These are phyloP conservation scores for Pipistrellus pipistrellus DNA, from an alignment of 2,797 vertebrate genomes.

Conservation along the genomic window DNA sequence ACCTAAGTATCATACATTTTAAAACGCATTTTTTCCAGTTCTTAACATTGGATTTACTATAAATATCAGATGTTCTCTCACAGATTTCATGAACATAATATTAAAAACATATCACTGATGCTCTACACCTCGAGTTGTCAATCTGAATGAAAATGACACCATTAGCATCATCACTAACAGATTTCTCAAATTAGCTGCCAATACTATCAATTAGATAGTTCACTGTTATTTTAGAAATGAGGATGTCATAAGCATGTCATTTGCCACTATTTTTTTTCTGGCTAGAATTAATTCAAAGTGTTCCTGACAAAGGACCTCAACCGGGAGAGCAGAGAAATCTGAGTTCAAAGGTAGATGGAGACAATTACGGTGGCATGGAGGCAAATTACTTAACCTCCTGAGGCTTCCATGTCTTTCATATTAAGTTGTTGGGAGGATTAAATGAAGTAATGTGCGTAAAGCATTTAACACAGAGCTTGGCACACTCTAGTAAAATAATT, in stretches of 20 bases:
- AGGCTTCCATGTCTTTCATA: constrained; percentile 8
- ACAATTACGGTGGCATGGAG: not conserved
- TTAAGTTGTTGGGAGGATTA: constrained; percentile 6
- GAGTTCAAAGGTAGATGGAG: constrained; percentile 38
- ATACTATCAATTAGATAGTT: constrained; percentile 78
- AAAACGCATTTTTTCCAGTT: constrained; percentile 57
- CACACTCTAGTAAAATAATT: constrained; percentile 12
- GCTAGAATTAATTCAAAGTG: constrained; percentile 58
- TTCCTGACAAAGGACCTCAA: constrained; percentile 60
- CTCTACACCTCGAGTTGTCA: constrained; percentile 71
- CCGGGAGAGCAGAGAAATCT: constrained; percentile 35
- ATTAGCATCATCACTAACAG: constrained; percentile 73
- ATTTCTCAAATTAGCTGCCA: constrained; percentile 80
- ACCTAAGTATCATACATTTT: constrained; percentile 58
- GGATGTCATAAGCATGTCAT: constrained; percentile 64
- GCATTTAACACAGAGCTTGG: constrained; percentile 44
- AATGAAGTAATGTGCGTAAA: not conserved
- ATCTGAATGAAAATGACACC: constrained; percentile 76
- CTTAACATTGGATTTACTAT: constrained; percentile 70
- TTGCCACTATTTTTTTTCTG: constrained; percentile 73
- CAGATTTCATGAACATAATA: constrained; percentile 76
- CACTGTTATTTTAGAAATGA: constrained; percentile 75
- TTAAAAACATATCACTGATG: constrained; percentile 68
- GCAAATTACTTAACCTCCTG: not conserved
- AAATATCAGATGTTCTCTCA: constrained; percentile 78